These are phyloP conservation scores for Calidris pygmaea DNA, from an alignment of 2,113 vertebrate species.

Conservation along the genomic window DNA sequence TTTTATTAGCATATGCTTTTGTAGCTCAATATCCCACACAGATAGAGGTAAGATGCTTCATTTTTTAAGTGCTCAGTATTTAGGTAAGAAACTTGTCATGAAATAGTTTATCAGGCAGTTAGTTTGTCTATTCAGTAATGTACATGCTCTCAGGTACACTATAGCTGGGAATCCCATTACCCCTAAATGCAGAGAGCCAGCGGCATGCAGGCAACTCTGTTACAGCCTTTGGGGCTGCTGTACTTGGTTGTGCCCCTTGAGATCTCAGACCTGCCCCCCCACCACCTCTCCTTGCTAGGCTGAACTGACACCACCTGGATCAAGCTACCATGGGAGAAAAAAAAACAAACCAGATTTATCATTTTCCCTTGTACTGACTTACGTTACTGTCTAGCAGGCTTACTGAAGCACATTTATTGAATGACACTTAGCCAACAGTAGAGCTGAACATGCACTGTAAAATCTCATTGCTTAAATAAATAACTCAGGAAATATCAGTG, in stretches of 20 bases:
- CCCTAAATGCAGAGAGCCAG: neutral
- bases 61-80: neutral
- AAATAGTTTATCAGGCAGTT: neutral
- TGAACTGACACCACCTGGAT: neutral
- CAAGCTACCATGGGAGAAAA: neutral
- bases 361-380: neutral
- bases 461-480: neutral
- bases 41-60: neutral
- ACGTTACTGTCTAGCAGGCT: neutral
- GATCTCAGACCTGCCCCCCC: neutral
- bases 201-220: accelerated
- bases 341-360: neutral
- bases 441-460: neutral
- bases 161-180: neutral
- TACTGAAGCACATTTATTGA: neutral
- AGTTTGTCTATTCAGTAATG: neutral
- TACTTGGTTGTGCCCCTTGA: neutral
- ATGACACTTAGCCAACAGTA: neutral
- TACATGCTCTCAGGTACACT: neutral
- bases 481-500: neutral
- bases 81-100: neutral
- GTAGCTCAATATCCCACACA: neutral
- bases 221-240: neutral
- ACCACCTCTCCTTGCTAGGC: neutral
- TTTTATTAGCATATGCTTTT: neutral